Base-by-base conservation (phyloP, 2,888 invertebrate species). In the Podabrus alpinus region DNA sequence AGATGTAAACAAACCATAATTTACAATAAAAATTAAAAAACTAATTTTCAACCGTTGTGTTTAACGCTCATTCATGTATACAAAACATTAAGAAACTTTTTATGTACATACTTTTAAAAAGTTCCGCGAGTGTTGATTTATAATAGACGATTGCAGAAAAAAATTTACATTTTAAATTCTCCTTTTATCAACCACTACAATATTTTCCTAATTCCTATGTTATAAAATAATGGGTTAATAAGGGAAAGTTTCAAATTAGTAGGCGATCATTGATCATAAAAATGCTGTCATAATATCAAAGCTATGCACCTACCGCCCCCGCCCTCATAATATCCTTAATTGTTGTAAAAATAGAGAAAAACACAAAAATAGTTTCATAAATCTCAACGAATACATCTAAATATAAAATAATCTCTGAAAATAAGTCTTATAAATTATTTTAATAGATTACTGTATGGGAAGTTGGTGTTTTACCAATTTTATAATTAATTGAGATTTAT, bases 401-500 rank as follows among this genome's bases (percentile, higher is more conserved):
- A 64, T 64, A n/a, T 21, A 64, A 64, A 64, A 64, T 64, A 64
- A 19, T 64, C 21, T 64, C 62, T 64, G 15, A 19, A 64, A 64
- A 64, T 64, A 15, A 64, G n/a, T 64, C n/a, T 64, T 64, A n/a
- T 21, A 17, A 64, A 19, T 21, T 19, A 19, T 64, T 64, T 64
- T 64, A 64, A 64, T 64, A 64, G 17, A 64, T 64, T 64, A 64
- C 62, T 19, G 62, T 64, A 21, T 45, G 45, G 17, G 62, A 64
- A 64, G 21, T 64, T 19, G 21, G 62, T 64, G 62, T 64, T 64
- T 19, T 19, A 64, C 62, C 62, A 64, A 19, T 64, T 64, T 19
- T 64, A 64, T 64, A 64, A 64, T 64, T 64, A 64, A 64, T 64
- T 64, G 21, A 64, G 62, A 64, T 64, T 64, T 64, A 64, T 64